Evolutionary conservation across 2,113 vertebrate species (phyloP).

Genomic region (Petromus typicus): DNA sequence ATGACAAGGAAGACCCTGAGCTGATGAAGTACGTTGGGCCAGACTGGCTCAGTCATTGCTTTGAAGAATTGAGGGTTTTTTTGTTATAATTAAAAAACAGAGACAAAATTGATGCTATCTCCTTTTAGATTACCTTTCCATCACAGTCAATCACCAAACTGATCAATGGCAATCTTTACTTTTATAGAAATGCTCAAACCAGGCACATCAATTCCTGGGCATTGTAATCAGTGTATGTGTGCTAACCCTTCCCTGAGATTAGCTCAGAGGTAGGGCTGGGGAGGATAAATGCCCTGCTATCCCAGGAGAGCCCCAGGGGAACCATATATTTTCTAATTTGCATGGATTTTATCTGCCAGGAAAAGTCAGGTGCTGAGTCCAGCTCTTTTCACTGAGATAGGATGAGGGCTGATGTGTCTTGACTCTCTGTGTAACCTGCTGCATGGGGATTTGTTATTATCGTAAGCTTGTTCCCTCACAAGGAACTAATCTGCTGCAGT

Average conservation of each 20-base stretch:
- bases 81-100: neutral
- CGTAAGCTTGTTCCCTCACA: neutral
- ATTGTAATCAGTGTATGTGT: rapidly evolving
- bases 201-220: neutral
- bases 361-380: neutral
- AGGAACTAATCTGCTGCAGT: neutral
- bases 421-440: neutral
- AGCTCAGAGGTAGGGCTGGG: neutral
- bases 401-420: neutral
- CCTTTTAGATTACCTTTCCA: neutral
- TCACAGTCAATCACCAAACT: neutral
- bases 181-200: neutral
- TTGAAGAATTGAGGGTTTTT: neutral
- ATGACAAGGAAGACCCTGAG: conserved; percentile 99
- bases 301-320: neutral
- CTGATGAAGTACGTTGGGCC: conserved; percentile 96
- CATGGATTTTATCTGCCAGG: neutral
- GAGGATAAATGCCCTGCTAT: neutral
- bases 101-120: neutral
- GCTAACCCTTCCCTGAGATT: neutral
- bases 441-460: neutral
- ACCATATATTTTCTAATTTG: neutral
- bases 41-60: neutral
- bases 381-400: neutral
- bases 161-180: neutral